Base-by-base conservation (phyloP, 2,113 vertebrate genomes). In the Bubo blakistoni region DNA sequence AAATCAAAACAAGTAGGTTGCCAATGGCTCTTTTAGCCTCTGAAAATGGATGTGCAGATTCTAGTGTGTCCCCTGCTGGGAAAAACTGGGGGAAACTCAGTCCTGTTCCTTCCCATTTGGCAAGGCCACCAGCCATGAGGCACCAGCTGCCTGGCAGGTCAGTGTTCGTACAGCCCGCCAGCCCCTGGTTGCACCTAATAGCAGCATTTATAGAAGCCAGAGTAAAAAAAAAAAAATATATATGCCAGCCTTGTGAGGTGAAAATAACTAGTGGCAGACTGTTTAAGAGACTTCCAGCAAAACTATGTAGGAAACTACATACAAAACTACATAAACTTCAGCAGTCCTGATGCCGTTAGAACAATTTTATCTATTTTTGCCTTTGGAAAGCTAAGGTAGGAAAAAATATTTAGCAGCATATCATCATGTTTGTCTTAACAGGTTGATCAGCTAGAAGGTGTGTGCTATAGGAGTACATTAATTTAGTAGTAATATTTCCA, bases 381-480 rank as follows among this genome's bases (percentile, higher is more conserved):
- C 27, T 94, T 91, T 77, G 34, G n/a, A 94, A 88, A 73, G 5
- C 16, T 90, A 77, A 78, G 73, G 59, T 66, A 73, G 21, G 66
- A 92, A 86, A 52, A 74, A 70, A 51, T 73, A 74, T n/a, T 95
- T 82, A 63, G 38, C 19, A 69, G 19, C n/a, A 55, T 32, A 73
- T 78, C 36, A 22, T 65, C 21, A 36, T 55, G 47, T 70, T 79
- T 91, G 63, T 66, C 46, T 65, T 42, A 74, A 80, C 13, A 74
- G 26, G 51, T 82, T 89, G 74, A 49, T 27, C 24, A 83, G 17
- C 29, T 40, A 83, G 25, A 90, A 88, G 13, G 13, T 66, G 54
- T 67, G n/a, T 83, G 24, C 36, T 70, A 10, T 5, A 74, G 11
- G 15, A 86, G 6, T 76, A 74, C 13, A 36, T 76, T 54, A 58